phyloP scores from a whole-genome alignment of 2,888 invertebrate species.

The Dicranocentrus wangi region DNA sequence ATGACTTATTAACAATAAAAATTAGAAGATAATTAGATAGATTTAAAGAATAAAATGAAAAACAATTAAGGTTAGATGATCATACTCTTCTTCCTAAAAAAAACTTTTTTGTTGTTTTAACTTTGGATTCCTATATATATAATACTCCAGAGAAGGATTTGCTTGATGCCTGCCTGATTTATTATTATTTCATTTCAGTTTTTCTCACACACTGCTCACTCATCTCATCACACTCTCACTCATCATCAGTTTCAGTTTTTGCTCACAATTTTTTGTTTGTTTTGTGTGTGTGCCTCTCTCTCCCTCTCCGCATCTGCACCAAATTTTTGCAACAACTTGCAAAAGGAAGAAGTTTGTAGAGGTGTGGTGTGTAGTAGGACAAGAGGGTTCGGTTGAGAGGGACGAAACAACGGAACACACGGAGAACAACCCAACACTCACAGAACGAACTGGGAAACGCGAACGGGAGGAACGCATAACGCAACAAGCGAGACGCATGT shows the following conservation, averaged over 20 bases:
- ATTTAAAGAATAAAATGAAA: too few relatives aligned
- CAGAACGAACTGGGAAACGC: slow-evolving; percentile 32
- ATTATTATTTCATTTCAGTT: too few relatives aligned
- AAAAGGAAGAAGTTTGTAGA: slow-evolving; percentile 32
- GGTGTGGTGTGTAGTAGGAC: slow-evolving; percentile 30
- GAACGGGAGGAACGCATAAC: slow-evolving; percentile 46
- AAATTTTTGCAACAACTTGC: slow-evolving; percentile 18
- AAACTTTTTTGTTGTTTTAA: too few relatives aligned
- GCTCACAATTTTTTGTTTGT: not conserved
- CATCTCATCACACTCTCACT: slow-evolving; percentile 2
- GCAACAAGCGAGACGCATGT: slow-evolving; percentile 63
- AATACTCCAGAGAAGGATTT: too few relatives aligned
- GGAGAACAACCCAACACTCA: too few relatives aligned
- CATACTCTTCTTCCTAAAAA: too few relatives aligned
- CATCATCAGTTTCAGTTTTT: not conserved
- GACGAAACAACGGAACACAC: slow-evolving; percentile 14
- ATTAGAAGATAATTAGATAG: too few relatives aligned
- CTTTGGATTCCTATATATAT: too few relatives aligned
- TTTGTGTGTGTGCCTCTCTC: not conserved
- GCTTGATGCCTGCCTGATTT: too few relatives aligned
- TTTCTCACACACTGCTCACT: too few relatives aligned
- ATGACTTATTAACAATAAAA: too few relatives aligned
- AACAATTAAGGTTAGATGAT: too few relatives aligned
- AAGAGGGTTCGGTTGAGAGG: slow-evolving; percentile 31
- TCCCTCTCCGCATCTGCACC: slow-evolving; percentile 15